A percentile compares a stretch with the other conserved stretches of the same genome.
These are phyloP conservation scores for Mirounga angustirostris DNA, from an alignment of 2,113 vertebrate species.

Conservation along the genomic window DNA sequence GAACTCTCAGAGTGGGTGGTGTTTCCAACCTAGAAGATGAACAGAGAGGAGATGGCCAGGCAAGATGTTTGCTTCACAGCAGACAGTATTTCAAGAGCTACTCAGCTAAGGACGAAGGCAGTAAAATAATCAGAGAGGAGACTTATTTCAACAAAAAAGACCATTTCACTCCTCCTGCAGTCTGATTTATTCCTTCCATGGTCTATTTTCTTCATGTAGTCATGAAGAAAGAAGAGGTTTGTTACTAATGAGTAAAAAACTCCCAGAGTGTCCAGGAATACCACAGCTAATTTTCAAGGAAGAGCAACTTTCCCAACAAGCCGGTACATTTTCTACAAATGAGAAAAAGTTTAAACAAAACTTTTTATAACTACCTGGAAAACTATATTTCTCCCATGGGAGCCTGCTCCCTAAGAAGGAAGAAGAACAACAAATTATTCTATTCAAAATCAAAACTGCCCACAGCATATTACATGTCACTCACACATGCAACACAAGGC, in stretches of 20 bases:
- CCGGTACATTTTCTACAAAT: not conserved
- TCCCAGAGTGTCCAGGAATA: not conserved
- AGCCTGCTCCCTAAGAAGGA: not conserved
- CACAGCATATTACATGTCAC: constrained; percentile 20
- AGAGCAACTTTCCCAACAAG: constrained; percentile 61
- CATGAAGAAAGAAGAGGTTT: not conserved
- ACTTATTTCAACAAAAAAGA: not conserved
- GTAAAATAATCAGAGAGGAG: constrained; percentile 26
- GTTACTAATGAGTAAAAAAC: not conserved
- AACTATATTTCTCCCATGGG: not conserved
- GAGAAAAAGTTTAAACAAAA: constrained; percentile 26
- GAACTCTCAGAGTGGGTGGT: not conserved
- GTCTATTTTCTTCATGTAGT: constrained; percentile 37
- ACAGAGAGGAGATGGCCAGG: not conserved
- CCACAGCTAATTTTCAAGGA: constrained; percentile 7
- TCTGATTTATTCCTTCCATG: not conserved
- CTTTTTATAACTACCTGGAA: not conserved
- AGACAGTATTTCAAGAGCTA: not conserved
- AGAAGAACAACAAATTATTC: constrained; percentile 8
- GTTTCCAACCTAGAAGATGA: not conserved
- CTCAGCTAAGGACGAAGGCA: not conserved
- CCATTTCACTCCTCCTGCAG: not conserved
- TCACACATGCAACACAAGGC: not conserved
- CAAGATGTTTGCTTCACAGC: not conserved
- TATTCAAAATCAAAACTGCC: constrained; percentile 29